Evolutionary conservation across 2,113 vertebrate species (phyloP), one percentile per base, ranked within the genome.

Genomic region (Anoura caudifer): DNA sequence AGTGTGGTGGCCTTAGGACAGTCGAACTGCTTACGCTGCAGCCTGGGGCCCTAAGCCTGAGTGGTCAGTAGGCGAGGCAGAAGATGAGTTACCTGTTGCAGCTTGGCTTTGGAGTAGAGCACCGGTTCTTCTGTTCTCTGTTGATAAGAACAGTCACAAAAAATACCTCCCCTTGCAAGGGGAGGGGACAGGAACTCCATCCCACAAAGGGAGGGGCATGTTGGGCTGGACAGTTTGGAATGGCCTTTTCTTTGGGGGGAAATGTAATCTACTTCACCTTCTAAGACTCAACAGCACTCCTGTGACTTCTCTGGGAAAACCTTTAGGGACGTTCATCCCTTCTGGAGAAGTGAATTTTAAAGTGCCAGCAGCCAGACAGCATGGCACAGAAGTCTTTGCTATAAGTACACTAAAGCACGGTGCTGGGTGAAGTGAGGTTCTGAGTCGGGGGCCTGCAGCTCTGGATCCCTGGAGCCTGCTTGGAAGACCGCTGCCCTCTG

Each of bases 261-360:
- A 82, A n/a, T 19, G 11, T 5, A 33, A 22, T 26, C 59, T 47
- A 28, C 20, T 85, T 81, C 5, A 14, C 69, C 31, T 79, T 73
- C 14, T 52, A 4, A 24, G 43, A 38, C 16, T 14, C 0, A 31
- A 6, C 7, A 12, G 0, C 43, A 24, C 31, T 79, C 14, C 28
- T 83, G 24, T 54, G 33, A 10, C 69, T 86, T 20, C 28, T 52
- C 56, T 50, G 67, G 59, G 31, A 36, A 36, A 50, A 17, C 36
- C 77, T 69, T 31, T 0, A 41, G 88, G 56, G 43, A 8, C 56
- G 84, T 45, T 63, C 17, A 50, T 19, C 8, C 19, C 65, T 41
- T 31, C 36, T 11, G 8, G 73, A 89, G 59, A 54, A 79, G 22
- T 12, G 17, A 50, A 13, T 75, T 83, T 92, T 86, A 24, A 80